Evolutionary conservation across 2,113 vertebrate genomes (phyloP), one percentile per base, ranked within the genome.

Genomic region (Peromyscus leucopus): DNA sequence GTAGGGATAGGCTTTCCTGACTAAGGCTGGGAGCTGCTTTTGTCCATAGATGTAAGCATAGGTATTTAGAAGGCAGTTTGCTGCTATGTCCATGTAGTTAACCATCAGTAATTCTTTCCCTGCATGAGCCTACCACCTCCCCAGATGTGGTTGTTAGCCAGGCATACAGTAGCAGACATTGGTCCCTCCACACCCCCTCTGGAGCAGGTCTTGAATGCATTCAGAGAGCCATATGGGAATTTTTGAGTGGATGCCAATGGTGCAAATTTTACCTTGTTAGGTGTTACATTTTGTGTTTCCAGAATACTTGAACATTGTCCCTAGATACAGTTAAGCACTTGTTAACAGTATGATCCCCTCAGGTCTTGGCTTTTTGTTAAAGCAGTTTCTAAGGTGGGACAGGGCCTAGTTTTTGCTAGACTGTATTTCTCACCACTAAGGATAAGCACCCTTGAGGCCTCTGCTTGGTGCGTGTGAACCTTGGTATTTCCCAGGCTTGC

Each of bases 301-400:
- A 83, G 88, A 97, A 96, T 72, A 69, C 42, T 94, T 95, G 65
- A 82, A 39, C 55, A 89, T 86, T 57, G 28, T 82, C 55, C 55
- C 83, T 51, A 9, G 4, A 36, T 15, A n/a, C 28, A 61, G 0
- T 59, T 93, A 72, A 80, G 55, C 78, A 42, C 55, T 96, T 92
- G 15, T 24, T 90, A 83, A 75, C 6, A 76, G 71, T 75, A 48
- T 48, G 63, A 72, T 92, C 19, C 65, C 88, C 59, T 86, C 10
- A 22, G 19, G 51, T 36, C 78, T 93, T 86, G 2, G 55, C 7
- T 93, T 93, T 71, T 86, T 46, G 22, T 65, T 67, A 67, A 67
- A 65, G 85, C 75, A 51, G 28, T 86, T 67, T 57, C 16, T 76
- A 31, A 69, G 42, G n/a, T 89, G 65, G 22, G 17, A 21, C 4